These are phyloP conservation scores for Seladonia tumulorum DNA, from an alignment of 2,888 invertebrate genomes.

Conservation along the genomic window DNA sequence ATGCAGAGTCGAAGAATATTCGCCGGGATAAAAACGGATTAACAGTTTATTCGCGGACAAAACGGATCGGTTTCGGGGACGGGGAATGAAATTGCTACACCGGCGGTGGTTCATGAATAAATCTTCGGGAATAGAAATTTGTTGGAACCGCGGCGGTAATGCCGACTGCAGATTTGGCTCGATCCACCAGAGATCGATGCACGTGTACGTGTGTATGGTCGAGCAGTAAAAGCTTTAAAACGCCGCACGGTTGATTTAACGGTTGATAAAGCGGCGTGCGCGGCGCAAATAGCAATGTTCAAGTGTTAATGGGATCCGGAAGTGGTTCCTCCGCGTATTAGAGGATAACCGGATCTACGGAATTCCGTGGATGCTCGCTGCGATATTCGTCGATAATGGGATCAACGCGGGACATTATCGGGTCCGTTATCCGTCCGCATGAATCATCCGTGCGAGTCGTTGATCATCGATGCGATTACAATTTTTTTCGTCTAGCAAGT, in stretches of 20 bases:
- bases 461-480: constrained; percentile 21
- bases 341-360: constrained; percentile 46
- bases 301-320: constrained; percentile 47
- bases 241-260: constrained; percentile 25
- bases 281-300: constrained; percentile 4
- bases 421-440: constrained; percentile 28
- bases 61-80: not conserved
- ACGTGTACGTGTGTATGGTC: not conserved
- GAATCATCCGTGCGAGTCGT: constrained; percentile 31
- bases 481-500: not conserved
- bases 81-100: not conserved
- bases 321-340: constrained; percentile 43
- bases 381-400: constrained; percentile 34
- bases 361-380: constrained; percentile 34
- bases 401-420: constrained; percentile 38
- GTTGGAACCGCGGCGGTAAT: not conserved
- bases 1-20: too few species aligned
- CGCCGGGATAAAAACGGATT: not conserved
- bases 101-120: not conserved
- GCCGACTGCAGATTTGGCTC: not conserved
- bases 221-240: not conserved
- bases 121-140: not conserved
- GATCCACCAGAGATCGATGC: not conserved
- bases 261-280: not conserved
- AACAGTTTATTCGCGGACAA: not conserved